Base-by-base conservation (phyloP, 2,113 vertebrate genomes). In the Pelvicachromis taeniatus region DNA sequence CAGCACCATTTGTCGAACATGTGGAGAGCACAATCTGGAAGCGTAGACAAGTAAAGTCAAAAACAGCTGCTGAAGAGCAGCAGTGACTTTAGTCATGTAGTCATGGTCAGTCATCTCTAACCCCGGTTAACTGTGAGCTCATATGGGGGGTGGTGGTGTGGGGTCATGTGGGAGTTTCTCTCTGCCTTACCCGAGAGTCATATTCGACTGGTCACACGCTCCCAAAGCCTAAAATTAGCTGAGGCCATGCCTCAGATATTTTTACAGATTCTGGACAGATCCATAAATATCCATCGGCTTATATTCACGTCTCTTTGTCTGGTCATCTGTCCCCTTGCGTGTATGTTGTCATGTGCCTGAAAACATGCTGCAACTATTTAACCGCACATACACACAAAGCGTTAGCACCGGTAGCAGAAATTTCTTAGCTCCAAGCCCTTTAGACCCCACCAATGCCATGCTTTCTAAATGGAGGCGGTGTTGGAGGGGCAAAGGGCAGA, bases 161-260 rank as follows among this genome's bases (percentile, higher is more conserved):
- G 87, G 88, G 87, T 93, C 88, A 91, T 81, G 65, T 82, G 68
- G 84, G 83, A 88, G 88, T 84, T 86, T 79, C 56, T 84, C 73
- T 77, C 40, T 88, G 56, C 81, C 70, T 89, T 82, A 82, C 87
- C 48, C 19, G 4, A 68, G 89, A 85, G 80, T 91, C 78, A 19
- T 83, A 54, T 84, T 88, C 89, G 84, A 94, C 92, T 92, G 91
- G 85, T 95, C 93, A 93, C 94, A 95, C 80, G 88, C 89, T 92
- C 94, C 87, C 88, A 75, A 70, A 78, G 75, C 56, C 93, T 92
- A 94, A 94, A 94, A 84, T 91, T 93, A 94, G 92, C 87, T 33
- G 40, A 26, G 59, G 77, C 56, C 90, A 26, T 90, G 88, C 87
- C 86, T 80, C 26, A 33, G 90, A 93, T 93, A 81, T 65, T 80